Conservation (phyloP, 2,888 invertebrate species). For the Chouioia cunea region DNA sequence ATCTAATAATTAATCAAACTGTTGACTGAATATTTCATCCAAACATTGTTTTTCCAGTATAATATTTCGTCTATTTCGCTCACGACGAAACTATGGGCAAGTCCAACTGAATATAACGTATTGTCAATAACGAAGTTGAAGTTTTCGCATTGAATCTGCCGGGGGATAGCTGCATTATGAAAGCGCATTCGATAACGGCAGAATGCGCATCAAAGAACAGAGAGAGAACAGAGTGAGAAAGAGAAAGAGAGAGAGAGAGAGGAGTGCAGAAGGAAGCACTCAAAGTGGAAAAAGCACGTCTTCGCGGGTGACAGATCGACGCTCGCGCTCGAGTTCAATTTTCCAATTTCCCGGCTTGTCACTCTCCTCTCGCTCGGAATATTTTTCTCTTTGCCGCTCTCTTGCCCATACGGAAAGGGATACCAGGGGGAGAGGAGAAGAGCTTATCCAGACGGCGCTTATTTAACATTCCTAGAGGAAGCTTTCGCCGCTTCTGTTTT, state of each 20-base stretch:
- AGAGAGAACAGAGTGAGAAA: constrained; percentile 19
- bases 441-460: constrained; percentile 49
- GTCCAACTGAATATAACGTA: too few species aligned
- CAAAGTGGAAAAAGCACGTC: constrained; percentile 14
- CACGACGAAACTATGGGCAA: too few species aligned
- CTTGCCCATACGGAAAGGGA: not conserved
- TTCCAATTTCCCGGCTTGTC: constrained; percentile 65
- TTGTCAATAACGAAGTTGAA: too few species aligned
- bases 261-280: too few species aligned
- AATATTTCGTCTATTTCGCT: too few species aligned
- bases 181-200: not conserved
- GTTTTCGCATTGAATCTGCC: too few species aligned
- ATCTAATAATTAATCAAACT: too few species aligned
- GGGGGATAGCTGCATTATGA: too few species aligned
- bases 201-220: constrained; percentile 14
- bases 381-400: constrained; percentile 52
- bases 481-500: constrained; percentile 59
- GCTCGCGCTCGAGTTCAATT: constrained; percentile 59
- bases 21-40: too few species aligned
- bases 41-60: too few species aligned
- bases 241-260: constrained; percentile 37
- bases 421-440: not conserved
- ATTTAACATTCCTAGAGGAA: constrained; percentile 61
- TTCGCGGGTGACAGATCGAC: constrained; percentile 48
- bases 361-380: constrained; percentile 59